Evolutionary conservation across 2,888 invertebrate species (phyloP).

Genomic region (Acleris laterana): DNA sequence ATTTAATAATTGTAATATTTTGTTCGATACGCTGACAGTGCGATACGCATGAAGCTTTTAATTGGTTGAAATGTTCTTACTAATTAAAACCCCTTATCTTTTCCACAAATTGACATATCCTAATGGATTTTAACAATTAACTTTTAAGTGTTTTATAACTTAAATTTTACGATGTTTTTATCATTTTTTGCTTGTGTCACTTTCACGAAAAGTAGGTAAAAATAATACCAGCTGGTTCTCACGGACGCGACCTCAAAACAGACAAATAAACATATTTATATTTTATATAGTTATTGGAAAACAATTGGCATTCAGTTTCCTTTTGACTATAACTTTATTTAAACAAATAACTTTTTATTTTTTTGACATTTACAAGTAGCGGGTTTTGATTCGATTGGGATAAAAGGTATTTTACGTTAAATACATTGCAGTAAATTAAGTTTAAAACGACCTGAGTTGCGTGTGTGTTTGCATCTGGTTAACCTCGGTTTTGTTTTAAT

Average conservation of each 20-base stretch:
- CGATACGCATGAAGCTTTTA: not conserved
- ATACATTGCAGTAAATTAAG: conserved; percentile 2
- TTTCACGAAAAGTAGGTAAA: conserved; percentile 21
- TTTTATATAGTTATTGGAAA: conserved; percentile 23
- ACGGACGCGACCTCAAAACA: conserved; percentile 7
- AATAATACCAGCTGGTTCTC: conserved; percentile 15
- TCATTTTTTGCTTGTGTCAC: conserved; percentile 1
- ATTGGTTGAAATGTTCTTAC: not conserved
- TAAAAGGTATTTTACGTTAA: conserved; percentile 3
- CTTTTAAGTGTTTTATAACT: conserved; percentile 13
- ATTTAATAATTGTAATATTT: no score
- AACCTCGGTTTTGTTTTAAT: not conserved
- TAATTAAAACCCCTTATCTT: conserved; percentile 32
- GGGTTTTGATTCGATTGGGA: not conserved
- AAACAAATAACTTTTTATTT: conserved; percentile 14
- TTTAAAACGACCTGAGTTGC: not conserved
- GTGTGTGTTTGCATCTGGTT: not conserved
- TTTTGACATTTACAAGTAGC: conserved; percentile 29
- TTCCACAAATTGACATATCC: conserved; percentile 20
- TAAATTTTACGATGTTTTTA: not conserved
- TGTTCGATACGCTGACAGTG: not conserved
- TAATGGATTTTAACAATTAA: conserved; percentile 35
- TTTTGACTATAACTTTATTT: conserved; percentile 14
- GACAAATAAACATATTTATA: conserved; percentile 11
- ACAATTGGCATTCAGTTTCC: conserved; percentile 27